A percentile compares a stretch with the other conserved stretches of the same genome.
Evolutionary conservation across 2,797 vertebrate genomes (phyloP).

Genomic region (Aratinga solstitialis): DNA sequence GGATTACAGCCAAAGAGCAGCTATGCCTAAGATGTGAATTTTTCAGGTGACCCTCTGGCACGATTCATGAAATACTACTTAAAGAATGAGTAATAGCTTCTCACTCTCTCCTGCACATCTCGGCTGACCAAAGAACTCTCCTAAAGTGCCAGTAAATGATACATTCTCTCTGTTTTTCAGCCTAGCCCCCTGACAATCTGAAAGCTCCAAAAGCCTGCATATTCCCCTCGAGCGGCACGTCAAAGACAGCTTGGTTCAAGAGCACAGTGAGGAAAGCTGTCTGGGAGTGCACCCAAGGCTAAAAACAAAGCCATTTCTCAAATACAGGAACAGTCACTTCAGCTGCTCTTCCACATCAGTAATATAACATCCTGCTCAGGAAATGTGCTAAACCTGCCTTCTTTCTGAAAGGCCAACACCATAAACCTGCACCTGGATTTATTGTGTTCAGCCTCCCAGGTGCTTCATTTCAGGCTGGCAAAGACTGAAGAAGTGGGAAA

Average conservation of each 20-base stretch:
- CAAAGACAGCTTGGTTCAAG: not conserved
- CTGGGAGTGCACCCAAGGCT: not conserved
- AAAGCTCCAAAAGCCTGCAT: not conserved
- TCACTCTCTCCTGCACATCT: not conserved
- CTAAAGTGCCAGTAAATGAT: not conserved
- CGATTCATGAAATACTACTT: not conserved
- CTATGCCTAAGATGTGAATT: not conserved
- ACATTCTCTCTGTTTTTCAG: not conserved
- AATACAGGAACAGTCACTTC: not conserved
- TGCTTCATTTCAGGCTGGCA: not conserved
- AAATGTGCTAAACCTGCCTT: not conserved
- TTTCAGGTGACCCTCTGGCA: slow-evolving; percentile 36
- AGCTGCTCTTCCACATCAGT: not conserved
- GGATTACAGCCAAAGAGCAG: not conserved
- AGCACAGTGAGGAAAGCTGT: not conserved
- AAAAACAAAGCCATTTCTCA: not conserved
- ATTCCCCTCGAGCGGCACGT: slow-evolving; percentile 7
- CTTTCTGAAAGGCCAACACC: not conserved
- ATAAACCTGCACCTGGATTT: not conserved
- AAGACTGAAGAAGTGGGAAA: not conserved
- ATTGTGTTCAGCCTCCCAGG: not conserved
- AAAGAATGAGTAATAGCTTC: slow-evolving; percentile 7
- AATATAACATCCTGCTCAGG: not conserved
- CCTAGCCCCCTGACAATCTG: not conserved
- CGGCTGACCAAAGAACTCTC: not conserved